Conservation (phyloP, 2,888 invertebrate genomes). For the Harpalus rubripes region DNA sequence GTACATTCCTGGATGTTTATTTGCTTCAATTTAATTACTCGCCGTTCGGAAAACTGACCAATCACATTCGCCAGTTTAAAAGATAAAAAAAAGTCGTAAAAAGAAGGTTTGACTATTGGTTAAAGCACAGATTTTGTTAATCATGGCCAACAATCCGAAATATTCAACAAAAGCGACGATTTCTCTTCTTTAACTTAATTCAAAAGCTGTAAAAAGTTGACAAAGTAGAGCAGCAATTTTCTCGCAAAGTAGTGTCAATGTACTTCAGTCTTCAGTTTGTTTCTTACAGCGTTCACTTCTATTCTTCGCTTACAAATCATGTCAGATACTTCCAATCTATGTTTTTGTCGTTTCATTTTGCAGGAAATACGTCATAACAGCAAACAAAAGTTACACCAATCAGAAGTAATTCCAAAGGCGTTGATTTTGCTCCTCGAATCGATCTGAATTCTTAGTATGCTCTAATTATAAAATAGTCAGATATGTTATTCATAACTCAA, state of each 20-base stretch:
- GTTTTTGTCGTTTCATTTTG: constrained; percentile 22
- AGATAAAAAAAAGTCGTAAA: constrained; percentile 39
- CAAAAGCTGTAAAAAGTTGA: constrained; percentile 26
- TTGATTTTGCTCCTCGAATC: background rate
- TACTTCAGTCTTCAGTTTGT: constrained; percentile 28
- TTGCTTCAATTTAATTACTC: constrained; percentile 38
- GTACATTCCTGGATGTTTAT: constrained; percentile 26
- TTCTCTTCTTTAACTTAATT: constrained; percentile 33
- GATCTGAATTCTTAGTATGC: background rate
- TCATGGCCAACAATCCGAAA: constrained; percentile 38
- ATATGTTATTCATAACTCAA: too few species aligned
- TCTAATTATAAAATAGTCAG: too few species aligned
- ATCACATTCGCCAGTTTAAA: constrained; percentile 25
- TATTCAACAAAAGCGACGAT: constrained; percentile 47
- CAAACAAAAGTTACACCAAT: background rate
- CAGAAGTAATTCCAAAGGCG: background rate
- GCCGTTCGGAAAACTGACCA: constrained; percentile 39
- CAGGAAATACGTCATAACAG: constrained; percentile 19
- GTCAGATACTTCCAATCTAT: constrained; percentile 43
- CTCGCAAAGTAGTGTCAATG: constrained; percentile 35
- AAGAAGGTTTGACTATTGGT: constrained; percentile 6
- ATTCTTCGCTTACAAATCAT: constrained; percentile 24
- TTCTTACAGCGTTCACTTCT: constrained; percentile 16
- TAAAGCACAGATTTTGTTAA: constrained; percentile 46
- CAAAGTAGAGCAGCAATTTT: constrained; percentile 34